A percentile compares a stretch with the other conserved stretches of the same genome.
Evolutionary conservation across 2,113 vertebrate species (phyloP).

Genomic region (Caracal caracal): DNA sequence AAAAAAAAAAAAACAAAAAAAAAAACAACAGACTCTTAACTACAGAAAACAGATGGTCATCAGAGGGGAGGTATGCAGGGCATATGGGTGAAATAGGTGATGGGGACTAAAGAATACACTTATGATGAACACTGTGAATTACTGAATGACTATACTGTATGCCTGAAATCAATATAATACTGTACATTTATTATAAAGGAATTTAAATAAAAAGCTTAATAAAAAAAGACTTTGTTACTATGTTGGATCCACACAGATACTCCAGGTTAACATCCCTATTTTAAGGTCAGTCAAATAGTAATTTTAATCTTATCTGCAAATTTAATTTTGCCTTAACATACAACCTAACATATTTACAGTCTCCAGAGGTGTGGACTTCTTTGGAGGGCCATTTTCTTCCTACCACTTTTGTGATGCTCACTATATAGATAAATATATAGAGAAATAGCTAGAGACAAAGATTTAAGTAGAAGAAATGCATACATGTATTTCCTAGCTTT

Average conservation of each 20-base stretch:
- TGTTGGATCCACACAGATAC: not conserved
- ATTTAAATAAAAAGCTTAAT: not conserved
- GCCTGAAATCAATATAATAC: not conserved
- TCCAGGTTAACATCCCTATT: not conserved
- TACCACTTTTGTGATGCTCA: not conserved
- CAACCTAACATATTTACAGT: not conserved
- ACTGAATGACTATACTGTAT: not conserved
- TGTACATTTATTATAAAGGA: not conserved
- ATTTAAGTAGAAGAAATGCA: not conserved
- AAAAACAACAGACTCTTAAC: not conserved
- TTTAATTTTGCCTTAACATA: not conserved
- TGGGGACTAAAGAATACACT: not conserved
- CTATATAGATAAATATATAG: not conserved
- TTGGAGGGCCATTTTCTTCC: not conserved
- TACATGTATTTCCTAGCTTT: not conserved
- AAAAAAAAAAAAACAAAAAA: not conserved
- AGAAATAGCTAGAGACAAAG: not conserved
- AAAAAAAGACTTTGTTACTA: not conserved
- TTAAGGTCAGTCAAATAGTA: not conserved
- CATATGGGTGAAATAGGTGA: not conserved
- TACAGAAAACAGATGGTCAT: not conserved
- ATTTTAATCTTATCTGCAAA: not conserved
- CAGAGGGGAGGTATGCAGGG: not conserved
- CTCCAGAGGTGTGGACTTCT: not conserved
- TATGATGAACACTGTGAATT: not conserved